Evolutionary conservation across 1,140 invertebrate genomes (phyloP).

Genomic region (Zaprionus gabonicus): DNA sequence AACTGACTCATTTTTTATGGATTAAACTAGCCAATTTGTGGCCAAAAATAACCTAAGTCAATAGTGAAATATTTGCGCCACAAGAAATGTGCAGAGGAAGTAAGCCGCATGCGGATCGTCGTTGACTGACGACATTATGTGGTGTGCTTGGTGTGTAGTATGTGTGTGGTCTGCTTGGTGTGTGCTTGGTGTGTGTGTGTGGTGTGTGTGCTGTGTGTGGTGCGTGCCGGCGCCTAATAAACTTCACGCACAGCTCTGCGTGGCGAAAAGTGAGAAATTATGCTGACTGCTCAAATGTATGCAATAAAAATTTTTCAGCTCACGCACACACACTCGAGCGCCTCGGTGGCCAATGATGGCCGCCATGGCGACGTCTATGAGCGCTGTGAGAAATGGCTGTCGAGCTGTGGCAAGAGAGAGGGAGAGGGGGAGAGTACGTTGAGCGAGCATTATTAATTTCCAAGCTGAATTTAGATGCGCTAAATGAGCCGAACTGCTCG

Average conservation of each 20-base stretch:
- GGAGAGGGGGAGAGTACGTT: no score
- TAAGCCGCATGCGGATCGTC: conserved; percentile 10
- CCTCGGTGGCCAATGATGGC: conserved; percentile 39
- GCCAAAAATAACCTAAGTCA: conserved; percentile 10
- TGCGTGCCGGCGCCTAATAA: conserved; percentile 69
- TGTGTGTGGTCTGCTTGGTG: not conserved
- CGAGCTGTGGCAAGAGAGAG: conserved; percentile 22
- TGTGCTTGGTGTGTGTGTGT: not conserved
- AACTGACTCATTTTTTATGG: not conserved
- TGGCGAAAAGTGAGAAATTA: conserved; percentile 77
- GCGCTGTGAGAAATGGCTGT: conserved; percentile 60
- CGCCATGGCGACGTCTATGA: conserved; percentile 60
- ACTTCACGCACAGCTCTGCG: conserved; percentile 62
- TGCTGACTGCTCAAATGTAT: conserved; percentile 79
- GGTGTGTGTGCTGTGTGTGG: not conserved
- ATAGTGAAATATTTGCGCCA: conserved; percentile 15
- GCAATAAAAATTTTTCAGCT: conserved; percentile 83
- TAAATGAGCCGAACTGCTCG: conserved; percentile 51
- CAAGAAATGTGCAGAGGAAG: conserved; percentile 34
- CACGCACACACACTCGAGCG: conserved; percentile 60
- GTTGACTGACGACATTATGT: conserved; percentile 30
- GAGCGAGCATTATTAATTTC: conserved; percentile 62
- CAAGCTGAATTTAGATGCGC: conserved; percentile 55
- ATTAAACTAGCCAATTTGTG: not conserved
- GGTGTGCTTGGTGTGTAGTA: not conserved